These are phyloP conservation scores for Onthophagus taurus DNA, from an alignment of 1,140 invertebrate species.

Conservation along the genomic window DNA sequence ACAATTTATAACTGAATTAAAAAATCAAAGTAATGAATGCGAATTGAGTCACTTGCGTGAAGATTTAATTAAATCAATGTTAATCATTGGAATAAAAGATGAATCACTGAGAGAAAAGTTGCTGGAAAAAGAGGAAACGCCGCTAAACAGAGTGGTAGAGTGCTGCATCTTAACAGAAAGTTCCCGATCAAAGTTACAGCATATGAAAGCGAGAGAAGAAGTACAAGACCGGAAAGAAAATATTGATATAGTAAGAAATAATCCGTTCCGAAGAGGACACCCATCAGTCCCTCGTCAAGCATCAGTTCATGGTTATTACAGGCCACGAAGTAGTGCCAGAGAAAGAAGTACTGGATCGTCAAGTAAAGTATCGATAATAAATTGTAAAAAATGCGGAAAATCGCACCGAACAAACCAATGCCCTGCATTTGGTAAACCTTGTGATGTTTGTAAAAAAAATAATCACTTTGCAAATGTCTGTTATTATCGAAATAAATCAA, in stretches of 20 bases:
- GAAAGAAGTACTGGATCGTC: too few species aligned
- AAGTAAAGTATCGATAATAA: slow-evolving; percentile 8
- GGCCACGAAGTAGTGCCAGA: too few species aligned
- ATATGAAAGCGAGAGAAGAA: too few species aligned
- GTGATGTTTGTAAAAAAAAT: too few species aligned
- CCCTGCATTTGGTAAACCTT: slow-evolving; percentile 8
- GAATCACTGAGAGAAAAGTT: slow-evolving; percentile 1
- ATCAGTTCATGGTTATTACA: too few species aligned
- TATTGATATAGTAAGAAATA: too few species aligned
- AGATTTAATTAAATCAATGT: background rate
- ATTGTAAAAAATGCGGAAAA: slow-evolving; percentile 10
- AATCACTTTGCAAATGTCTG: too few species aligned
- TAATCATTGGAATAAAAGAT: background rate
- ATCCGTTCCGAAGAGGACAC: too few species aligned
- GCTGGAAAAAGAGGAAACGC: slow-evolving; percentile 1
- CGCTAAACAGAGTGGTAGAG: slow-evolving; percentile 6
- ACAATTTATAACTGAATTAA: background rate
- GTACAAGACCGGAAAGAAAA: too few species aligned
- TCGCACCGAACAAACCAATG: slow-evolving; percentile 5
- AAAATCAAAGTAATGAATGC: slow-evolving; percentile 2
- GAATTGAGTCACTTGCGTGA: background rate
- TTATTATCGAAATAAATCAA: too few species aligned
- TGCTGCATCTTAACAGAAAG: slow-evolving; percentile 8
- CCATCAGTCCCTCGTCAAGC: too few species aligned
- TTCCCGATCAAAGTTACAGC: background rate